Base-by-base conservation (phyloP, 2,113 vertebrate species). In the Gambusia affinis region DNA sequence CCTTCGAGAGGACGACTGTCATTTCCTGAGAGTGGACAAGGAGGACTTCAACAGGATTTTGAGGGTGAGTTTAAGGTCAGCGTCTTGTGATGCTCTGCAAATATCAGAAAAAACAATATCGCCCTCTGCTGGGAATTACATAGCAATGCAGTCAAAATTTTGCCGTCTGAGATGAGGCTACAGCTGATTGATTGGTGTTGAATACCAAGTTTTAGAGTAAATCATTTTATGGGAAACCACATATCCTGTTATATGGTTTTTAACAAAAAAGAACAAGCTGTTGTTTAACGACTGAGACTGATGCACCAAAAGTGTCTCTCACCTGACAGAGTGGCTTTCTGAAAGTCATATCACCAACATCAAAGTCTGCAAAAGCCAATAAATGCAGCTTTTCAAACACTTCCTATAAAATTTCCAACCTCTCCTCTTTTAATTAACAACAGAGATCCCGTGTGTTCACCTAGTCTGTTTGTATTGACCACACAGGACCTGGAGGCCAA, bases 1-100 rank as follows among this genome's bases (percentile, higher is more conserved):
- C 78, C 92, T 99, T 57, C 92, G 96, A 82, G 98, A 99, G 86
- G 98, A 99, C 91, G 97, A 98, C 86, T 99, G 98, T 87, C 98
- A 99, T 90, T 99, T 99, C 93, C 88, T 99, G 85, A 95, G 97
- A 81, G 98, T 99, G 2, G 97, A 99, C 90, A 99, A 99, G 85
- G 98, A 99, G 79, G 98, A 99, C 91, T 99, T 99, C 90, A 99
- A 99, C 93, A 93, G 97, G 84, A 98, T 99, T 90, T 92, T 99
- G 31, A 95, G 97, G 93, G 98, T 98, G 86, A 96, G 96, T 88
- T 14, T 72, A 67, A 67, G 42, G 64, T 67, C 14, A 28, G 33
- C 12, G 12, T 0, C 51, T 57, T n/a, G 51, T 37, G 37, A 35
- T 62, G 33, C 8, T 39, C 4, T 60, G 12, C 31, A 1, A 60